phyloP scores from a whole-genome alignment of 1,140 invertebrate species.

The Trichonephila clavata region DNA sequence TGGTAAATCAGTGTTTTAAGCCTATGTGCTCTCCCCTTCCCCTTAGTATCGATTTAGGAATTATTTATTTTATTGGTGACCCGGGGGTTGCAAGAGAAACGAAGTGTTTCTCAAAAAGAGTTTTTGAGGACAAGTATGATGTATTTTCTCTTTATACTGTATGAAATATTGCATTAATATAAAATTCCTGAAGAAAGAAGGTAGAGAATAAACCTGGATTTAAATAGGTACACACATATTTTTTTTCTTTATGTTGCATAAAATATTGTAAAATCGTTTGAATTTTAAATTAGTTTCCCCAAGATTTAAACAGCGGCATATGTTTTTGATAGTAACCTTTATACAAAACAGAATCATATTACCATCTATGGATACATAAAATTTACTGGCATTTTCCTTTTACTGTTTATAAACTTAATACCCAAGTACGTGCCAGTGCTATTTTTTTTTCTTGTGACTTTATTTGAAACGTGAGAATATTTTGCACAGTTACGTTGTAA shows the following conservation, averaged over 20 bases:
- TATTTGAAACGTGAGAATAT: not conserved
- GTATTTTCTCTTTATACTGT: constrained; percentile 11
- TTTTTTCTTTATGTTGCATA: not conserved
- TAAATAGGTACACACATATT: not conserved
- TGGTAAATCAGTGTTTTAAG: constrained; percentile 74
- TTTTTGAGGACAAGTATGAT: constrained; percentile 13
- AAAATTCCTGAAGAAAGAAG: not conserved
- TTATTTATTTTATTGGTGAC: constrained; percentile 70
- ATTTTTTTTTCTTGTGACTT: not conserved
- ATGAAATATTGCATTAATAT: constrained; percentile 33
- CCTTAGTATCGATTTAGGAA: constrained; percentile 50
- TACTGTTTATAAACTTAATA: not conserved
- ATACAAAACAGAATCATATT: not conserved
- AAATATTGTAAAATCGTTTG: not conserved
- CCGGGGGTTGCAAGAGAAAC: constrained; percentile 43
- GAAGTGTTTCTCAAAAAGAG: constrained; percentile 19
- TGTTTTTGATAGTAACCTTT: constrained; percentile 5
- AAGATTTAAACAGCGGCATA: constrained; percentile 3
- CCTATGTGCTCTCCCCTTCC: constrained; percentile 5
- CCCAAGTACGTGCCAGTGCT: not conserved
- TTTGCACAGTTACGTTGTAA: not conserved
- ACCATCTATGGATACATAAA: not conserved
- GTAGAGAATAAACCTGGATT: not conserved
- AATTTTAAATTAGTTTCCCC: constrained; percentile 13
- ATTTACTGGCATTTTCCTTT: not conserved